Conservation (phyloP, 1,140 invertebrate genomes). For the Chlorops oryzae region DNA sequence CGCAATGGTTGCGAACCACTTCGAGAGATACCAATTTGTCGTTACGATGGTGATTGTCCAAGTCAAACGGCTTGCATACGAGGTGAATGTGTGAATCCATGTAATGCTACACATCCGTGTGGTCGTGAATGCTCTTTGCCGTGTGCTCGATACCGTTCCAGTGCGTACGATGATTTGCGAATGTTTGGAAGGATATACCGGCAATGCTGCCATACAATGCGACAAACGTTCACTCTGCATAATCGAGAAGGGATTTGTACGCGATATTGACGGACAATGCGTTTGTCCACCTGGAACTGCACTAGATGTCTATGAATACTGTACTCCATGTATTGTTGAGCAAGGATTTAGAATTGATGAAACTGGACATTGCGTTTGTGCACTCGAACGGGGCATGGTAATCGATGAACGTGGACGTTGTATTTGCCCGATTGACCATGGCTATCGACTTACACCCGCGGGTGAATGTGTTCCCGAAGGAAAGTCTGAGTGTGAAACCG, state of each 20-base stretch:
- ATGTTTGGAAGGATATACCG: constrained; percentile 76
- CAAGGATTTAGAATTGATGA: constrained; percentile 69
- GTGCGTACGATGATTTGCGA: constrained; percentile 84
- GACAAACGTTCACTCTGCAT: constrained; percentile 63
- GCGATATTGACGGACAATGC: constrained; percentile 64
- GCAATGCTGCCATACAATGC: constrained; percentile 72
- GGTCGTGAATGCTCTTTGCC: constrained; percentile 74
- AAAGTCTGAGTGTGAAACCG: constrained; percentile 60
- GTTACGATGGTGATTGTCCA: constrained; percentile 74
- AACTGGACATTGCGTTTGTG: constrained; percentile 73
- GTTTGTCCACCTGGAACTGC: constrained; percentile 69
- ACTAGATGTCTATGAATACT: constrained; percentile 68
- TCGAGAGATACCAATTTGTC: constrained; percentile 57
- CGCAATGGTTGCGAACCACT: constrained; percentile 60
- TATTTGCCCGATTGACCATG: constrained; percentile 65
- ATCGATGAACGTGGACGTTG: constrained; percentile 72
- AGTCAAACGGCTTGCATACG: constrained; percentile 75
- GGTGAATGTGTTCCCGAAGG: constrained; percentile 59
- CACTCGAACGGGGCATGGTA: constrained; percentile 65
- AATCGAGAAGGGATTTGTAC: constrained; percentile 65
- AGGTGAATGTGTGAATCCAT: constrained; percentile 77
- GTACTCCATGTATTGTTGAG: constrained; percentile 63
- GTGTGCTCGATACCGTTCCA: constrained; percentile 71
- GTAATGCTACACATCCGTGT: constrained; percentile 71
- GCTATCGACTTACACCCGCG: constrained; percentile 59